Evolutionary conservation across 2,113 vertebrate genomes (phyloP), one percentile per base, ranked within the genome.

Genomic region (Tor tambroides): DNA sequence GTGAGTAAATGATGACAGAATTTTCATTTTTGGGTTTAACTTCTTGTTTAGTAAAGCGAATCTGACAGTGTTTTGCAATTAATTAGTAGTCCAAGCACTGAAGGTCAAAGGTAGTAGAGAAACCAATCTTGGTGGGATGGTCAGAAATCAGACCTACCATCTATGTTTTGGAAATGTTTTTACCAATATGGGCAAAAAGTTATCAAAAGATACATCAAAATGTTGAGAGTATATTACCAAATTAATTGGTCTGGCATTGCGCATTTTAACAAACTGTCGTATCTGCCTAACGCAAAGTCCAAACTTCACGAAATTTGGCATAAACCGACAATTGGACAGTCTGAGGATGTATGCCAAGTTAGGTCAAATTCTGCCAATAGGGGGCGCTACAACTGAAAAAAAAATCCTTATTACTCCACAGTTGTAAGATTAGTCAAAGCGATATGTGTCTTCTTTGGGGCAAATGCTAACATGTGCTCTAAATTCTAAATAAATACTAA

Each of bases 31-130:
- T 41, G 41, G 41, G 41, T 32, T 71, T 71, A 35, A 71, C 67
- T 21, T 65, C 51, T 35, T 79, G 30, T 79, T 79, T 59, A 12
- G 19, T 79, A 23, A 79, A 79, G 28, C 14, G 51, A 21, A 79
- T 79, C 49, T 79, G 30, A 56, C 51, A 79, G 77, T 23, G 17
- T 17, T 71, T 8, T 71, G 67, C 17, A 71, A 65, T 35, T 71
- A 2, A 71, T 8, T 19, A 71, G 6, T 30, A 30, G 30, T 71
- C 14, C 6, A 71, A 35, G 15, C 15, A 71, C 67, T 15, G 7
- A 71, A 71, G 67, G 15, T 71, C 2, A 14, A 71, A 71, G 30
- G 7, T 32, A 19, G 14, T 35, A 71, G 61, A 28, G 61, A 28
- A 9, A 32, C 67, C 15, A 6, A 35, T 19, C 41, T 41, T 41